Evolutionary conservation across 37 sponge, comb jelly and placozoan species (phyloP).

Genomic region (Chondrilla cf. caribensis): DNA sequence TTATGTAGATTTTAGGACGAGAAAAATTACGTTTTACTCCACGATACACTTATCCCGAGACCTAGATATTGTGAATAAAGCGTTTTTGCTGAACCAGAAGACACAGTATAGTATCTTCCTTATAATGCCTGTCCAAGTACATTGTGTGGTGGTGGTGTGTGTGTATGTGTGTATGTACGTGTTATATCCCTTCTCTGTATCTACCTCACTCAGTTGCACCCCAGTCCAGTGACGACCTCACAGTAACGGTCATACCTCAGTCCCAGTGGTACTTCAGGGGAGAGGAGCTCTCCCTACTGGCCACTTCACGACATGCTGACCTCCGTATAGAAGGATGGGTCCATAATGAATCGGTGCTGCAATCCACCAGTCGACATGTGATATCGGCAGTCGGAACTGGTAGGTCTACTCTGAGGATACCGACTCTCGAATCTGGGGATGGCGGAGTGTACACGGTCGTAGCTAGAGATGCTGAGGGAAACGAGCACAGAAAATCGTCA

Average conservation of each 20-base stretch:
- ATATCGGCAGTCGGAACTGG: not conserved
- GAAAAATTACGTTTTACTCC: not conserved
- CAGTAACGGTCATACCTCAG: not conserved
- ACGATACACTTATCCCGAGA: not conserved
- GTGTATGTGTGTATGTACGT: too few relatives aligned
- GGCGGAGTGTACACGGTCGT: not conserved
- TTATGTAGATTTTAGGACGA: too few relatives aligned
- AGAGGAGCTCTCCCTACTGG: not conserved
- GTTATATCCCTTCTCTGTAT: too few relatives aligned
- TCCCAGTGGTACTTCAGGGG: constrained; percentile 1
- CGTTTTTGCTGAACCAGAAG: too few relatives aligned
- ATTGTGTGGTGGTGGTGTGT: too few relatives aligned
- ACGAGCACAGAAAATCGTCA: not conserved
- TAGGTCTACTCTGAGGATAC: not conserved
- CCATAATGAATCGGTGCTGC: not conserved
- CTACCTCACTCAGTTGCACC: not conserved
- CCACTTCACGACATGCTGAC: not conserved
- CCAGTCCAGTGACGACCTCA: constrained; percentile 10
- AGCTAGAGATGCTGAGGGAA: not conserved
- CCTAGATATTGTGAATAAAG: too few relatives aligned
- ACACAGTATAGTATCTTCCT: too few relatives aligned
- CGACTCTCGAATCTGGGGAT: not conserved
- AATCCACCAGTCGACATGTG: not conserved
- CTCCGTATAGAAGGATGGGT: not conserved
- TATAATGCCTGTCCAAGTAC: too few relatives aligned